phyloP scores from a whole-genome alignment of 2,888 invertebrate genomes.

The Teleiodes luculella region DNA sequence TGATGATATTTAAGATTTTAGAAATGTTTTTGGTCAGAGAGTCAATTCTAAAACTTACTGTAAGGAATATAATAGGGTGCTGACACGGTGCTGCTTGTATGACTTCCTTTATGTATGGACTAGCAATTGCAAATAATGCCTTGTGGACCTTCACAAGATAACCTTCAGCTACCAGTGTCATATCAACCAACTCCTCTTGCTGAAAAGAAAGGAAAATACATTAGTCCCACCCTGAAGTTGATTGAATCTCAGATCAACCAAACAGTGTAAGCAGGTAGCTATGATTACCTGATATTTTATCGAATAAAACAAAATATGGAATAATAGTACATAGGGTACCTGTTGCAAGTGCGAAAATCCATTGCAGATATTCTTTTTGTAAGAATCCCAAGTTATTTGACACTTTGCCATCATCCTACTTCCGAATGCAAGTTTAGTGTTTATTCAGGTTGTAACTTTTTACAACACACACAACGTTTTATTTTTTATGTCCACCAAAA shows the following conservation, averaged over 20 bases:
- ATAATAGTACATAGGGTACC: conserved; percentile 28
- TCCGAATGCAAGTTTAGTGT: too few relatives aligned
- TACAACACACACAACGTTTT: too few relatives aligned
- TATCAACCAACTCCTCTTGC: conserved; percentile 66
- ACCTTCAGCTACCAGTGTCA: conserved; percentile 65
- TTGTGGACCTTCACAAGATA: conserved; percentile 61
- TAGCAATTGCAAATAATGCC: conserved; percentile 55
- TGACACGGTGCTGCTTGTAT: conserved; percentile 44
- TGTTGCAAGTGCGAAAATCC: conserved; percentile 48
- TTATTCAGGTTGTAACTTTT: too few relatives aligned
- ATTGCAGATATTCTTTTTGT: conserved; percentile 36
- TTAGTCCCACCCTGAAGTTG: too few relatives aligned
- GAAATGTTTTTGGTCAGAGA: too few relatives aligned
- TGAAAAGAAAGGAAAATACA: conserved; percentile 31
- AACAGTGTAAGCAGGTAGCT: too few relatives aligned
- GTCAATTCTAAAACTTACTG: conserved; percentile 46
- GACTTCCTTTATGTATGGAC: conserved; percentile 59
- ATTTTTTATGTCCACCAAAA: too few relatives aligned
- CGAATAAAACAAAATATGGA: too few relatives aligned
- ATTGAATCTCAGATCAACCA: too few relatives aligned
- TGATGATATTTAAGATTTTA: too few relatives aligned
- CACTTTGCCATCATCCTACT: conserved; percentile 26
- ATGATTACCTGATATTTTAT: too few relatives aligned
- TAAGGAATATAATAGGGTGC: conserved; percentile 59
- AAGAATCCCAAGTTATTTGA: conserved; percentile 37